These are phyloP conservation scores for Setipinna tenuifilis DNA, from an alignment of 2,797 vertebrate species.

Conservation along the genomic window DNA sequence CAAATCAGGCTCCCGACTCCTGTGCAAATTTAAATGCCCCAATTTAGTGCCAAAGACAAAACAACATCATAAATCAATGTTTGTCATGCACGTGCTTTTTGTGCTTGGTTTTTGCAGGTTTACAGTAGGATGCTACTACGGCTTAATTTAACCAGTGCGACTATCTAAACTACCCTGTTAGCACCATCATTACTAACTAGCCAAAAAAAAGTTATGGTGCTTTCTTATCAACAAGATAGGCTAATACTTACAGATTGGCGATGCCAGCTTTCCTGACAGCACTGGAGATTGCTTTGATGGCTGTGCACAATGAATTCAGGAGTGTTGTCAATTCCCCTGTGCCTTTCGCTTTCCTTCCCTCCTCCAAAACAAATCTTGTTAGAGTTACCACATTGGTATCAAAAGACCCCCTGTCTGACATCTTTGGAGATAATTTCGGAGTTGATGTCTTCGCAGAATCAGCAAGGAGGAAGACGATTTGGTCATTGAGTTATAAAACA, in stretches of 20 bases:
- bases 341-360: conserved; percentile 84
- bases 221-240: too few species aligned
- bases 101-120: too few species aligned
- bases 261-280: conserved; percentile 94
- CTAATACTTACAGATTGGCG: conserved; percentile 89
- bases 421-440: conserved; percentile 56
- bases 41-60: not conserved
- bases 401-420: conserved; percentile 85
- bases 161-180: too few species aligned
- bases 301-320: conserved; percentile 88
- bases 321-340: conserved; percentile 92
- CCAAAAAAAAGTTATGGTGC: too few species aligned
- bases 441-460: not conserved
- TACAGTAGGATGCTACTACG: too few species aligned
- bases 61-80: too few species aligned
- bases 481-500: not conserved
- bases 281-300: conserved; percentile 91
- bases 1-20: too few species aligned
- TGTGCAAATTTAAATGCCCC: not conserved
- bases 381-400: conserved; percentile 92
- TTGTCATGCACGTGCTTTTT: too few species aligned
- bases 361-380: conserved; percentile 91
- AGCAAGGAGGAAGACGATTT: not conserved
- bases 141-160: too few species aligned
- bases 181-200: too few species aligned